Conservation (phyloP, 2,888 invertebrate genomes). For the Ctena decussata region DNA sequence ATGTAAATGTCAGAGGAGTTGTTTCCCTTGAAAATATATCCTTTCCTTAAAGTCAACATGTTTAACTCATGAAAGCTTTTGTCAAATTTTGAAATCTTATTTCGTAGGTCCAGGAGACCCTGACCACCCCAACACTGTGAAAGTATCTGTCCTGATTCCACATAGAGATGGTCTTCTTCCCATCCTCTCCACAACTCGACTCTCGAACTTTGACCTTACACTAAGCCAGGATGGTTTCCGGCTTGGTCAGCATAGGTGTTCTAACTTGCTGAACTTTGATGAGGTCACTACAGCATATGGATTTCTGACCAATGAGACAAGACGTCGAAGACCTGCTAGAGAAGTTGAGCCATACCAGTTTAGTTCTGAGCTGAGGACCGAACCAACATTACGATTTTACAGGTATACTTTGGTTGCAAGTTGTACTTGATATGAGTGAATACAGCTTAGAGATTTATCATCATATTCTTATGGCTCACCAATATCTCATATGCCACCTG, state of each 20-base stretch:
- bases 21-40: too few relatives aligned
- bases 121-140: conserved; percentile 83
- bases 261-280: conserved; percentile 84
- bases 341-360: conserved; percentile 85
- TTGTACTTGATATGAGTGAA: too few relatives aligned
- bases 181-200: conserved; percentile 83
- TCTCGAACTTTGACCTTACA: conserved; percentile 86
- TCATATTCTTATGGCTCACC: too few relatives aligned
- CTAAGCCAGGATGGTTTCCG: conserved; percentile 84
- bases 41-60: too few relatives aligned
- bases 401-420: too few relatives aligned
- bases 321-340: conserved; percentile 73
- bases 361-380: conserved; percentile 74
- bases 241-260: conserved; percentile 85
- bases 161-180: conserved; percentile 87
- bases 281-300: conserved; percentile 78
- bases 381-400: conserved; percentile 84
- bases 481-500: too few relatives aligned
- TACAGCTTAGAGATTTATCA: too few relatives aligned
- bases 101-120: conserved; percentile 84
- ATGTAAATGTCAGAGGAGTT: too few relatives aligned
- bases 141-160: conserved; percentile 83
- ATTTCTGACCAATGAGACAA: conserved; percentile 83
- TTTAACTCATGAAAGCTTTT: too few relatives aligned
- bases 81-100: too few relatives aligned